Percentiles rank a stretch among this genome's conserved stretches.
Conservation (phyloP, 2,113 vertebrate genomes). For the Illadopsis cleaveri region DNA sequence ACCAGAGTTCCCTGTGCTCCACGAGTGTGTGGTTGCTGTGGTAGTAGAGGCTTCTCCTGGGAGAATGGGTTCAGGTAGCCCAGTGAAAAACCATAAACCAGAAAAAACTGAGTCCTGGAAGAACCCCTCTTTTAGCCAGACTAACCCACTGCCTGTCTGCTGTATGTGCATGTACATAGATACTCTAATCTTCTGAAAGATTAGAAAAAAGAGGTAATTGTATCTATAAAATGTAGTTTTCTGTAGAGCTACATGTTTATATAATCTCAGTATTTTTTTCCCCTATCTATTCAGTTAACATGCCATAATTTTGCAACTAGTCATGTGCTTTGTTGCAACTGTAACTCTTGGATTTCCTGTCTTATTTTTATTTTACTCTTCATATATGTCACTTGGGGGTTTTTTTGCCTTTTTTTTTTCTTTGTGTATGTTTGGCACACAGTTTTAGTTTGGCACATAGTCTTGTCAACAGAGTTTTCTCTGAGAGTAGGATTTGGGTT, state of each 20-base stretch:
- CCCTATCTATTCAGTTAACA: not conserved
- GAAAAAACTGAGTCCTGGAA: not conserved
- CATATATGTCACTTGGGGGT: not conserved
- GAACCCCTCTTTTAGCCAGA: not conserved
- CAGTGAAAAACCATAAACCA: not conserved
- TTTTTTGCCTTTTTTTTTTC: not conserved
- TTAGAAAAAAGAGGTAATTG: not conserved
- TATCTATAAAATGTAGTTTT: not conserved
- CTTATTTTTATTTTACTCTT: not conserved
- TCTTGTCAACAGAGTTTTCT: not conserved
- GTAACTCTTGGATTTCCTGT: not conserved
- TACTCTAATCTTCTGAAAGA: not conserved
- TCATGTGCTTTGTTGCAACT: not conserved
- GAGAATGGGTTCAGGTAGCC: not conserved
- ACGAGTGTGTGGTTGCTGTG: not conserved
- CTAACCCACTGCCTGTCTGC: not conserved
- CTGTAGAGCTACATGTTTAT: not conserved
- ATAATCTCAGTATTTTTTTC: accelerated
- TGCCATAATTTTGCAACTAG: not conserved
- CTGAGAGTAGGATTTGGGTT: not conserved
- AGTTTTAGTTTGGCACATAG: not conserved
- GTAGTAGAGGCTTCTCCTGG: not conserved
- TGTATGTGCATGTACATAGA: not conserved
- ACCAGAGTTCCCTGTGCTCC: not conserved
- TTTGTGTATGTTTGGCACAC: not conserved